Evolutionary conservation across 2,797 vertebrate species (phyloP), one percentile per base, ranked within the genome.

Genomic region (Balearica regulorum): DNA sequence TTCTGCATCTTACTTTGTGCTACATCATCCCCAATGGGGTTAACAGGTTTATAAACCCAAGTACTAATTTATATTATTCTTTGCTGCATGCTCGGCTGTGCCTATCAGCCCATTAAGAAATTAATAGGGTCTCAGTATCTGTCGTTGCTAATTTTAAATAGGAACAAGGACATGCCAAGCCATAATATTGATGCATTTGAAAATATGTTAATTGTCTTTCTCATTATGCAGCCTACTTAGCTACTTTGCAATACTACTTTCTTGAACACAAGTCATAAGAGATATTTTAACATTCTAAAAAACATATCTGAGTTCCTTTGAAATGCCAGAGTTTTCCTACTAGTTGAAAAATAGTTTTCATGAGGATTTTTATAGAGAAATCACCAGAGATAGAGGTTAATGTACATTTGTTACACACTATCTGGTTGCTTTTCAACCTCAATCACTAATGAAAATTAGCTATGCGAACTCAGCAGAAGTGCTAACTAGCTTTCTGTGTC

Each of bases 81-180:
- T 87, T 71, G 73, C 65, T 93, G 35, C 90, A 81, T 94, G 93
- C 77, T 95, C 71, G 13, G 28, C 48, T 95, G 65, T 87, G 64
- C 85, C 73, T 95, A 89, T 94, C 83, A 96, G 77, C 83, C 81
- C 94, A 93, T 91, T 97, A 97, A 96, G 93, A 97, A 95, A 96
- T 97, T 97, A 97, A 95, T 90, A 95, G 51, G 62, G 84, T 95
- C 89, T 95, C 88, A 76, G 75, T 93, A 89, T 84, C 90, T 97
- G 88, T 89, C 96, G 95, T 71, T 97, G 91, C 69, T 96, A 96
- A 97, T 97, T 97, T 97, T 87, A 91, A 94, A 95, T 62, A 96
- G 75, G 89, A 97, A 89, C 57, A 96, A 97, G 91, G 92, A 96
- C 93, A 96, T 87, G 85, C 31, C 44, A 89, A 96, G 51, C 39